Conservation (phyloP, 2,113 vertebrate genomes). For the Strix aluco region DNA sequence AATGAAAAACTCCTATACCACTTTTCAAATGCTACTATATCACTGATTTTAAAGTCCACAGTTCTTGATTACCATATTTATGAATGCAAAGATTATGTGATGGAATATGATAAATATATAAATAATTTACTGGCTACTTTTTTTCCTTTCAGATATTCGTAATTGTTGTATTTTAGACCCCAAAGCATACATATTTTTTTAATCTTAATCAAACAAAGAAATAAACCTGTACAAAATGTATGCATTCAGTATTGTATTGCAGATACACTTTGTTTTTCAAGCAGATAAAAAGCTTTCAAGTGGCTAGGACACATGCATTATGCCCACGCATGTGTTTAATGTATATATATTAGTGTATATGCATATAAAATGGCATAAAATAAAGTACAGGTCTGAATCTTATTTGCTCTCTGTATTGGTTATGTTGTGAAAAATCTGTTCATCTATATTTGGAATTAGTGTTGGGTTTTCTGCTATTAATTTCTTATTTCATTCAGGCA, state of each 20-base stretch:
- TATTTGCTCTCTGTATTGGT: neutral
- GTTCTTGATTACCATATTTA: slow-evolving; percentile 40
- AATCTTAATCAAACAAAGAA: neutral
- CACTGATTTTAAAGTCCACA: neutral
- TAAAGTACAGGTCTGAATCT: neutral
- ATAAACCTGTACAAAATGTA: neutral
- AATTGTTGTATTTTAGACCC: neutral
- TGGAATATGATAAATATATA: slow-evolving; percentile 4
- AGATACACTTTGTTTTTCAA: slow-evolving; percentile 15
- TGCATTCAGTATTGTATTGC: neutral
- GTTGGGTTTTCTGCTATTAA: neutral
- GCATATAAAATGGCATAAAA: neutral
- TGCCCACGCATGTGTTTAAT: neutral
- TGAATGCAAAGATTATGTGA: slow-evolving; percentile 20
- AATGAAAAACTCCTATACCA: neutral
- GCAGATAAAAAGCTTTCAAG: slow-evolving; percentile 17
- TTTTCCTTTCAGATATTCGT: neutral
- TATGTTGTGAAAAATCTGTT: neutral
- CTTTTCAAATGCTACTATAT: neutral
- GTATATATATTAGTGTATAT: neutral
- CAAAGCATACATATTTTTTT: neutral
- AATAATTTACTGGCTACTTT: neutral
- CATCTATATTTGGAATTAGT: neutral
- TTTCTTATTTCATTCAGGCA: neutral
- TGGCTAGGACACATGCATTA: neutral